Percentiles rank a stretch among this genome's conserved stretches.
These are phyloP conservation scores for Hemicrepidius hirtus DNA, from an alignment of 2,888 invertebrate species.

Conservation along the genomic window DNA sequence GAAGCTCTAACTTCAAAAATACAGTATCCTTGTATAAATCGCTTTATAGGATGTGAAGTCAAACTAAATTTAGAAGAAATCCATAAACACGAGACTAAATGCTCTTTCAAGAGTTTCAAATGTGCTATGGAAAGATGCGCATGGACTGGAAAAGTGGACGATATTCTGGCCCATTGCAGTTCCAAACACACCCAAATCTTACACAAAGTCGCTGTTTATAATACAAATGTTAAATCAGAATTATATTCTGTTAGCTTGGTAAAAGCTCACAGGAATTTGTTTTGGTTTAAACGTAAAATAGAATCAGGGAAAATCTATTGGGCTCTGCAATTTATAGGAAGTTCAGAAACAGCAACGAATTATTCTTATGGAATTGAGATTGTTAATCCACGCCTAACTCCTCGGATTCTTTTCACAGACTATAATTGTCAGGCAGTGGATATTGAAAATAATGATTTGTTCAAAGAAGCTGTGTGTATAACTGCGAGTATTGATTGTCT, in stretches of 20 bases:
- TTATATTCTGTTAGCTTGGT: constrained; percentile 58
- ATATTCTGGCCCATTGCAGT: constrained; percentile 57
- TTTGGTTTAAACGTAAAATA: constrained; percentile 61
- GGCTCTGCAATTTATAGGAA: constrained; percentile 59
- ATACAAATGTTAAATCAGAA: constrained; percentile 58
- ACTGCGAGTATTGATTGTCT: constrained; percentile 52
- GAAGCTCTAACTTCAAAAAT: constrained; percentile 59
- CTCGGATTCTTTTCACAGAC: constrained; percentile 55
- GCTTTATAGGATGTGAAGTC: constrained; percentile 53
- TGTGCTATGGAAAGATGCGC: constrained; percentile 59
- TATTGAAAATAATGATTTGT: constrained; percentile 53
- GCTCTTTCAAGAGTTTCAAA: constrained; percentile 55
- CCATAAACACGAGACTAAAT: constrained; percentile 57
- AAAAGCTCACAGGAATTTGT: constrained; percentile 56
- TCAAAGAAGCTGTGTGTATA: constrained; percentile 51
- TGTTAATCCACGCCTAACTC: constrained; percentile 53
- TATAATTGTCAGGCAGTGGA: constrained; percentile 59
- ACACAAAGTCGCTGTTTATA: constrained; percentile 55
- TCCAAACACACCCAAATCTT: no score
- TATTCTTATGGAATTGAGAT: constrained; percentile 60
- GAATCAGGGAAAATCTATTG: constrained; percentile 56
- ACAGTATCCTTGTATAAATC: constrained; percentile 59
- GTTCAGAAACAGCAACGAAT: constrained; percentile 53
- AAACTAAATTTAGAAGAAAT: constrained; percentile 54
- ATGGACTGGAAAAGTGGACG: constrained; percentile 57